These are phyloP conservation scores for Morphnarchus princeps DNA, from an alignment of 2,113 vertebrate genomes.

Conservation along the genomic window DNA sequence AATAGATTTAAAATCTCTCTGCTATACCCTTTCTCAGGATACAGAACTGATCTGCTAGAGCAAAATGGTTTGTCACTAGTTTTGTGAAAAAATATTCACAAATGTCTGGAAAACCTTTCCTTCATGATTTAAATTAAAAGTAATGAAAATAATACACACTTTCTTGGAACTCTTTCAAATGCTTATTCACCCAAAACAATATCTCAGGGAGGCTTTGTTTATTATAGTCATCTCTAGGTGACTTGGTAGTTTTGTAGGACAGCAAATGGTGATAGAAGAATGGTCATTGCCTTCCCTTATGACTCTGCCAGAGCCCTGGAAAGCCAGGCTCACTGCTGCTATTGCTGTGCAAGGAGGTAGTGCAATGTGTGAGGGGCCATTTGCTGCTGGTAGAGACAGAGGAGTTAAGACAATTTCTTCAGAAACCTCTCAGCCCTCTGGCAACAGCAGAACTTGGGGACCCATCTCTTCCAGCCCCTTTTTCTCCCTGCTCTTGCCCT, in stretches of 20 bases:
- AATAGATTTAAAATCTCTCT: not conserved
- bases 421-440: not conserved
- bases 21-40: not conserved
- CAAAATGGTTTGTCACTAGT: not conserved
- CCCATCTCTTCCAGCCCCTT: not conserved
- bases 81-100: not conserved
- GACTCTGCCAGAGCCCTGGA: not conserved
- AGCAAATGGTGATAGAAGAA: not conserved
- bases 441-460: not conserved
- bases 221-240: not conserved
- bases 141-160: not conserved
- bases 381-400: not conserved
- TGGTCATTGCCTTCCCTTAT: not conserved
- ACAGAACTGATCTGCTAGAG: not conserved
- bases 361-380: not conserved
- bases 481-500: not conserved
- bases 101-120: not conserved
- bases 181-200: not conserved
- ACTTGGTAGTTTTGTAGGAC: not conserved
- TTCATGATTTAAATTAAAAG: not conserved
- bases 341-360: not conserved
- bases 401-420: not conserved
- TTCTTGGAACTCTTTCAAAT: not conserved
- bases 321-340: not conserved
- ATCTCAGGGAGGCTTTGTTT: not conserved